Base-by-base conservation (phyloP, 2,797 vertebrate genomes). In the Eutrigla gurnardus region DNA sequence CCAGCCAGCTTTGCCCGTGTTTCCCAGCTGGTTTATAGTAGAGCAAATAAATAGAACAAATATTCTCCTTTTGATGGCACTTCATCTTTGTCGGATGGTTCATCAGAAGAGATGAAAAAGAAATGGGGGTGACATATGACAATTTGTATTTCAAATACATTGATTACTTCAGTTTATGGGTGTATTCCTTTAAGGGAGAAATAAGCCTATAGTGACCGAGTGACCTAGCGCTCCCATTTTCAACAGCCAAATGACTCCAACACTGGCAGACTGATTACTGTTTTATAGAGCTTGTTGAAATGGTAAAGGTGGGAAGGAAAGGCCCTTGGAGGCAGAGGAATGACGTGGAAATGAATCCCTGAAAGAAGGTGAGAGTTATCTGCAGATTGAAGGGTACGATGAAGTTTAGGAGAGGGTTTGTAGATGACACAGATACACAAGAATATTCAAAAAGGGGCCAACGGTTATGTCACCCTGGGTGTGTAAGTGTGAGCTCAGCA, bases 341-440 rank as follows among this genome's bases (percentile, higher is more conserved):
- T 53, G 54, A 75, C 33, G 72, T 72, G 62, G 62, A 77, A 75
- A 81, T 52, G 10, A 70, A 76, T 59, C 25, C 70, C 36, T 49
- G 43, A 60, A 54, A 52, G 42, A 65, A 39, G 45, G 49, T 63
- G 57, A 78, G 7, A 7, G 8, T 7, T 45, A 15, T 57, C 13
- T 54, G 45, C 4, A 73, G 57, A 45, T 37, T 52, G 53, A 67
- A 40, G n/a, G 50, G 43, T 83, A 67, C 72, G 58, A 47, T 1
- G 61, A 76, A 57, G 75, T 62, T 60, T 59, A 35, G 12, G 14
- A 45, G 53, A 55, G 11, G 25, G 50, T 39, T 49, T 65, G 36
- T 25, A 43, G 36, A 69, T 52, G 45, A 67, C 2, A 1, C n/a
- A 39, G 52, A 53, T 78, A 40, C 17, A 53, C 42, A 55, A 49